Conservation (phyloP, 2,797 vertebrate genomes). For the Dryobates pubescens region DNA sequence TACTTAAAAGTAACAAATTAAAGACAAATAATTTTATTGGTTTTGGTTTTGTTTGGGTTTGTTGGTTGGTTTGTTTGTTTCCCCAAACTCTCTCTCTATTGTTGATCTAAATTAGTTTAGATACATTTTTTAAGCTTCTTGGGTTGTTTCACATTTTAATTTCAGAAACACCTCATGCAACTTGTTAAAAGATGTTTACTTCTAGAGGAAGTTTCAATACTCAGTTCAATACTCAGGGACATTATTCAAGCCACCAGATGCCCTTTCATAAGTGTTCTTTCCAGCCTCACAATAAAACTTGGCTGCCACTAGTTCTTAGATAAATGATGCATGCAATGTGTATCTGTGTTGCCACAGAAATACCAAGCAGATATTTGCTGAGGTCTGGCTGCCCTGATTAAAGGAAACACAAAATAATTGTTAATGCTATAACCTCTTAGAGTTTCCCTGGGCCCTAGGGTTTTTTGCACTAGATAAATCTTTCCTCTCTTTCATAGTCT, state of each 20-base stretch:
- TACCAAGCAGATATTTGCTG: background rate
- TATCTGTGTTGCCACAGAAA: background rate
- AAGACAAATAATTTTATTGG: background rate
- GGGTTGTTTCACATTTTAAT: background rate
- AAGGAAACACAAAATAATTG: background rate
- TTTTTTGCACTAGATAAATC: background rate
- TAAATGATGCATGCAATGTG: background rate
- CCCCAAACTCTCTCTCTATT: background rate
- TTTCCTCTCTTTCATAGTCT: background rate
- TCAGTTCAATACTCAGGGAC: background rate
- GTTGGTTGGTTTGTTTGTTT: background rate
- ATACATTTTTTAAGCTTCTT: background rate
- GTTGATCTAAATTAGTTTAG: background rate
- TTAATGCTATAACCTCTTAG: background rate
- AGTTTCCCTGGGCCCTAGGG: background rate
- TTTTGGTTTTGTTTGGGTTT: background rate
- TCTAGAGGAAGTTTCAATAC: background rate
- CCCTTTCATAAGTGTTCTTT: conserved; percentile 4
- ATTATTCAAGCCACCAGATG: background rate
- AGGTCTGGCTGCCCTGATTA: background rate
- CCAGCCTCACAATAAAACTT: background rate
- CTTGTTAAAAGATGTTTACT: background rate
- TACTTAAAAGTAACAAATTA: background rate
- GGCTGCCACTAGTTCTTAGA: background rate
- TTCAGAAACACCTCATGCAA: background rate